Evolutionary conservation across 1,140 invertebrate genomes (phyloP), one percentile per base, ranked within the genome.

Genomic region (Drosophila varians): DNA sequence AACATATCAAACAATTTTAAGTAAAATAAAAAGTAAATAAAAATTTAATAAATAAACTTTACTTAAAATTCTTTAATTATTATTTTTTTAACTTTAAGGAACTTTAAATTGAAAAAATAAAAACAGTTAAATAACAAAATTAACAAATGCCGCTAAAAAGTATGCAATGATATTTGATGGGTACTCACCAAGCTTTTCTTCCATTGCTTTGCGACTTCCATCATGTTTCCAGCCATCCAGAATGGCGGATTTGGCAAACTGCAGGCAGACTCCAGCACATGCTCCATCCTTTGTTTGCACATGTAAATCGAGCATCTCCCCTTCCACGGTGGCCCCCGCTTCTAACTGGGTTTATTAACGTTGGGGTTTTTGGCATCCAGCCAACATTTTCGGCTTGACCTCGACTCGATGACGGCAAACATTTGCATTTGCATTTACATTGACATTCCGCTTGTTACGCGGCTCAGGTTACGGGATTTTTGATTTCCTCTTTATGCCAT

Each of bases 401-500:
- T 38, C 66, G 76, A 84, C 79, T 84, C 79, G 77, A 79, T 84
- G 79, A 86, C 80, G 77, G 79, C 76, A 86, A 84, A 84, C 80
- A 84, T 84, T 80, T 86, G 75, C 77, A 82, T 82, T 55, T 55
- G 28, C 58, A 61, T 61, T 45, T 54, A 73, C 77, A 82, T 82
- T 80, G 75, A 76, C 72, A 80, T 84, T 31, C 71, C 65, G 76
- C 70, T 72, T 79, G 80, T 72, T 49, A 18, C 58, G 57, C 69
- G 71, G 69, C 69, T 73, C 74, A 74, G 71, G 49, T 43, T 51
- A 40, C 46, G 31, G 46, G 38, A 52, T 46, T 64, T 52, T 7
- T 16, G 45, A 36, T 11, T 11, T 31, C 40, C 16, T n/a, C 9
- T 38, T 16, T 12, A 12, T 14, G 28, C 46, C 31, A 18, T 40